These are phyloP conservation scores for Hirtodrosophila histrioides DNA, from an alignment of 2,888 invertebrate genomes.

Conservation along the genomic window DNA sequence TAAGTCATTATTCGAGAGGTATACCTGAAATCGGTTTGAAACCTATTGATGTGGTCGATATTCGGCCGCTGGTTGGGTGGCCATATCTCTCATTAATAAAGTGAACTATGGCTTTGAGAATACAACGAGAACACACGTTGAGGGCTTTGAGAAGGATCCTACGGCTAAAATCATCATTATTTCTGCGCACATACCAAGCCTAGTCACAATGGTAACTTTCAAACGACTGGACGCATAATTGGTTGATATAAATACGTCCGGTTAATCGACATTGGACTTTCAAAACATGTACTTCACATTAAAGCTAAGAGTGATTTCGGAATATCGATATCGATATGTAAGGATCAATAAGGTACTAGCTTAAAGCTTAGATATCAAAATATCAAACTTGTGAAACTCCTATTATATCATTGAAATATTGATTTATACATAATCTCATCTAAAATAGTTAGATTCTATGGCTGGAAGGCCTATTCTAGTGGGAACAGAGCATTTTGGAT, in stretches of 20 bases:
- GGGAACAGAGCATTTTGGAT: conserved; percentile 40
- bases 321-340: conserved; percentile 53
- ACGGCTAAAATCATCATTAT: conserved; percentile 28
- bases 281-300: conserved; percentile 50
- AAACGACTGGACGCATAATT: conserved; percentile 19
- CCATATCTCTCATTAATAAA: conserved; percentile 32
- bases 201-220: conserved; percentile 49
- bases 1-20: conserved; percentile 42
- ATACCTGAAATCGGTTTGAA: conserved; percentile 48
- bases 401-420: not conserved
- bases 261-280: conserved; percentile 46
- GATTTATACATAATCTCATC: not conserved
- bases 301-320: conserved; percentile 46
- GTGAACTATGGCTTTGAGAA: conserved; percentile 61
- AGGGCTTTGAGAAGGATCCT: conserved; percentile 60
- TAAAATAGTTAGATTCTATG: conserved; percentile 44
- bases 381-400: too few relatives aligned
- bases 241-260: conserved; percentile 27
- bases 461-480: conserved; percentile 44
- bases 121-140: conserved; percentile 50
- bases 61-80: conserved; percentile 20
- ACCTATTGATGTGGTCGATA: conserved; percentile 49
- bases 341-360: conserved; percentile 49
- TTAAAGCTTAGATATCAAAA: too few relatives aligned
- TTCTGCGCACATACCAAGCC: too few relatives aligned